Evolutionary conservation across 1,140 invertebrate species (phyloP), one percentile per base, ranked within the genome.

Genomic region (Plutomurus gul): DNA sequence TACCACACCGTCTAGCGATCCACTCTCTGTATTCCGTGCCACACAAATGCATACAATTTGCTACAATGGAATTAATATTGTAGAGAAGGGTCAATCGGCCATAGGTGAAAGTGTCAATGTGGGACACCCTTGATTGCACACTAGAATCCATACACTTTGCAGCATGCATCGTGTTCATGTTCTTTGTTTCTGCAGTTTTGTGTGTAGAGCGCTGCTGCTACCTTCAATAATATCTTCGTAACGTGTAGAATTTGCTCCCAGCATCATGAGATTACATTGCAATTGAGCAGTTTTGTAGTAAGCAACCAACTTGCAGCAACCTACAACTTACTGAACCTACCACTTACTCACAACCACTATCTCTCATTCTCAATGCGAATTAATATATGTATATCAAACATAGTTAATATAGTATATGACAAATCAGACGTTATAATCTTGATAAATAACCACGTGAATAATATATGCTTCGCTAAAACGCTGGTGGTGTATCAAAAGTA

Each of bases 71-170:
- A 77, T 36, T 51, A 43, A 72, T 30, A 72, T 16, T 56, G 18
- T 75, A 51, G 22, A 36, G 76, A 71, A 81, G 73, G 77, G 76
- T 78, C 77, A 81, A 71, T 78, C 72, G 80, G 77, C 65, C 73
- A 43, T 43, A 78, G 80, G 80, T 81, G 80, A 81, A 81, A 81
- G 80, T 81, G 77, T 79, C 80, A 78, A 81, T 81, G 72, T 81
- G 77, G 80, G 80, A 78, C 80, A 81, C 79, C 75, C 79, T 80
- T 76, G 79, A 76, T 80, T 76, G 74, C 75, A 76, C 60, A 72
- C n/a, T n/a, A n/a, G n/a, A n/a, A n/a, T n/a, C n/a, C n/a, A n/a
- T n/a, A n/a, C n/a, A n/a, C n/a, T n/a, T n/a, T n/a, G n/a, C n/a
- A n/a, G n/a, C n/a, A n/a, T n/a, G n/a, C n/a, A n/a, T n/a, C n/a